These are phyloP conservation scores for Glaucomys volans DNA, from an alignment of 2,113 vertebrate species.

Conservation along the genomic window DNA sequence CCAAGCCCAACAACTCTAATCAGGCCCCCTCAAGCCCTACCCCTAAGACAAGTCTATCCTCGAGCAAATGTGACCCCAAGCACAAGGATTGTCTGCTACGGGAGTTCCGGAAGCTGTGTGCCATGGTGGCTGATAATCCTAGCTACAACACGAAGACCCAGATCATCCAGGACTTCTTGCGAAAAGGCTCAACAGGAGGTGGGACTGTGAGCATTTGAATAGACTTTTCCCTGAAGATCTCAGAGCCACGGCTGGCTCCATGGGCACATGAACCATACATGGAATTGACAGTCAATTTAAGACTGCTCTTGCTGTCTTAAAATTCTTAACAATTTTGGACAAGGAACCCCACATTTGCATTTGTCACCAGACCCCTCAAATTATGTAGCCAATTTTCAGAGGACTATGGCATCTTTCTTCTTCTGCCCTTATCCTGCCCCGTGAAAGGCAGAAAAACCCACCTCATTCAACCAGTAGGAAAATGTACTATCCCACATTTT, in stretches of 20 bases:
- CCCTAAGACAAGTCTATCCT: conserved; percentile 87
- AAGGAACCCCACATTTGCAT: background rate
- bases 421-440: background rate
- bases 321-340: background rate
- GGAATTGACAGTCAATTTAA: background rate
- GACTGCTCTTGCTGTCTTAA: background rate
- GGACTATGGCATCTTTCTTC: background rate
- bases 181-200: conserved; percentile 95
- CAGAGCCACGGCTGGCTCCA: background rate
- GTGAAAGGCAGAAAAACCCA: background rate
- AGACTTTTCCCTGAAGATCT: background rate
- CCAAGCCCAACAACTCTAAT: conserved; percentile 86
- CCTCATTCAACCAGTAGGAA: background rate
- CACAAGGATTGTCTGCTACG: conserved; percentile 97
- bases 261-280: background rate
- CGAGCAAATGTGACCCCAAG: conserved; percentile 90
- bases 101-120: conserved; percentile 97
- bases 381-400: background rate
- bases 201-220: background rate
- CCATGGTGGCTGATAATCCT: conserved; percentile 94
- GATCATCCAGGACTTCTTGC: conserved; percentile 96
- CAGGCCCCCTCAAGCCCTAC: conserved; percentile 81
- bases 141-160: conserved; percentile 97
- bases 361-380: background rate
- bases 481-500: background rate